Conservation (phyloP, 2,888 invertebrate genomes). For the Acanthosepion lycidas region DNA sequence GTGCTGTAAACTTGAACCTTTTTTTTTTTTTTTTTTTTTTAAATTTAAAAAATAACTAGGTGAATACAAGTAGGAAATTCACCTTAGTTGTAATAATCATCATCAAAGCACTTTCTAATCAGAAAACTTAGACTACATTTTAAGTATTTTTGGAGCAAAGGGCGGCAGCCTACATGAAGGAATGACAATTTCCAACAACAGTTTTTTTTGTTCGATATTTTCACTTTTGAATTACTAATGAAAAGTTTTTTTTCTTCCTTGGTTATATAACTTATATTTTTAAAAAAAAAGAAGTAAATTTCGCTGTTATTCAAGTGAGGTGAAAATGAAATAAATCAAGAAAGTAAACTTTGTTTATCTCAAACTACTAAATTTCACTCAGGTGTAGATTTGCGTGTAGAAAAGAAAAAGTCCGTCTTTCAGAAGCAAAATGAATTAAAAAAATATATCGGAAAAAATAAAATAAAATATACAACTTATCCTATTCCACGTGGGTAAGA, state of each 20-base stretch:
- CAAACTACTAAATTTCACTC: not conserved
- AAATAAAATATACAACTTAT: not conserved
- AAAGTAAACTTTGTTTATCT: not conserved
- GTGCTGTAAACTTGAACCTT: too few relatives aligned
- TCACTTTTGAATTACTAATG: too few relatives aligned
- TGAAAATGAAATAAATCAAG: not conserved
- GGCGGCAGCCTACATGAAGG: not conserved
- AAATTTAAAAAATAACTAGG: too few relatives aligned
- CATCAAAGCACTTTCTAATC: not conserved
- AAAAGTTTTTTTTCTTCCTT: too few relatives aligned
- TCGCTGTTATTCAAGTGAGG: not conserved
- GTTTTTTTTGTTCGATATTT: too few relatives aligned
- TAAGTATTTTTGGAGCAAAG: not conserved
- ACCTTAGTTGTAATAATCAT: not conserved
- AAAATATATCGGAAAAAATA: not conserved
- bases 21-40: not conserved
- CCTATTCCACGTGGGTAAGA: not conserved
- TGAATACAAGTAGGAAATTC: not conserved
- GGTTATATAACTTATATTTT: too few relatives aligned
- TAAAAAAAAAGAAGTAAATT: not conserved
- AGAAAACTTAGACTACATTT: not conserved
- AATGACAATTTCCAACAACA: fast-evolving
- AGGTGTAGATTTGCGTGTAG: not conserved
- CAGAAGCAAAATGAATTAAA: not conserved
- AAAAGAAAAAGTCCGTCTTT: not conserved